Evolutionary conservation across 2,888 invertebrate genomes (phyloP).

Genomic region (Tachystola acroxantha): DNA sequence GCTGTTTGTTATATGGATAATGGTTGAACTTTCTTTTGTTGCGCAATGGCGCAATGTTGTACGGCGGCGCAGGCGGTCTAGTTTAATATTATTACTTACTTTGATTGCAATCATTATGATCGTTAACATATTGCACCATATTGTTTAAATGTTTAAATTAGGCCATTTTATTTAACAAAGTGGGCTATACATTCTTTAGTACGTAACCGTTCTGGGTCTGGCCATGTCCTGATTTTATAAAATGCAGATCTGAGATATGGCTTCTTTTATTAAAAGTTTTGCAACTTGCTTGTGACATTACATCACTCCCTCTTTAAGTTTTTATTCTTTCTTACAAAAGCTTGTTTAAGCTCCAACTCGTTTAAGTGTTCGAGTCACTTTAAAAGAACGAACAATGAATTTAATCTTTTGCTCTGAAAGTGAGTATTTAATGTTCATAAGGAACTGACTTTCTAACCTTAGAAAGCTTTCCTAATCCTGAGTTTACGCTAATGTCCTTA

Average conservation of each 20-base stretch:
- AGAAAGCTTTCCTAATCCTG: not conserved
- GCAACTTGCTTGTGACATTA: constrained; percentile 36
- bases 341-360: constrained; percentile 39
- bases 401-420: constrained; percentile 30
- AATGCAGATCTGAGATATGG: constrained; percentile 26
- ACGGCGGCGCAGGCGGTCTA: not conserved
- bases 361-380: constrained; percentile 36
- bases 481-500: not conserved
- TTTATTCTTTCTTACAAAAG: constrained; percentile 25
- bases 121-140: constrained; percentile 9
- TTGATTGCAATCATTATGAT: constrained; percentile 10
- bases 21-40: constrained; percentile 11
- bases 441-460: not conserved
- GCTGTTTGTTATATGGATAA: constrained; percentile 8
- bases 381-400: constrained; percentile 39
- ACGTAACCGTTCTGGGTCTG: not conserved
- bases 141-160: too few species aligned
- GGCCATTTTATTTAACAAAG: not conserved
- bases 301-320: constrained; percentile 27
- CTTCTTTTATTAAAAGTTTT: constrained; percentile 42
- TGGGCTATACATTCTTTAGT: not conserved
- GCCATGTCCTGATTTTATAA: constrained; percentile 2
- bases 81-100: constrained; percentile 8
- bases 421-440: constrained; percentile 5
- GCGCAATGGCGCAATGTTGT: constrained; percentile 7